Conservation (phyloP, 2,888 invertebrate genomes). For the Hybos culiciformis region DNA sequence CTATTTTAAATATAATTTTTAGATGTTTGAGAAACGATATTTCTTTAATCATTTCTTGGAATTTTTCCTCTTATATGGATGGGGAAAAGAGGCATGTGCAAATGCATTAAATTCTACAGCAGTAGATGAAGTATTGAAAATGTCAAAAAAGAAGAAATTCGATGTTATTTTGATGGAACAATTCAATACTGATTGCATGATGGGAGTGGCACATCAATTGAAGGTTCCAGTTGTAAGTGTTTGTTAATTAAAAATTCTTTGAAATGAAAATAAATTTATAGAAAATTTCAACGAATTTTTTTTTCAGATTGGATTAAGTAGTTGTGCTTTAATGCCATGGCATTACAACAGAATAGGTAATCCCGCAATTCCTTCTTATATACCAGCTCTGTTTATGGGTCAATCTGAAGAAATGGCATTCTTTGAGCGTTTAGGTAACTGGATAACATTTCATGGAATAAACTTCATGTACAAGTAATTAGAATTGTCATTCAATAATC, state of each 20-base stretch:
- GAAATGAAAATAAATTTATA: not conserved
- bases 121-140: conserved; percentile 28
- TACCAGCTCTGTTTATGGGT: conserved; percentile 40
- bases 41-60: conserved; percentile 27
- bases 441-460: conserved; percentile 22
- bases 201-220: conserved; percentile 49
- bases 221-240: conserved; percentile 47
- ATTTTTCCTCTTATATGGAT: conserved; percentile 29
- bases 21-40: conserved; percentile 27
- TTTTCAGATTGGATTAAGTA: conserved; percentile 32
- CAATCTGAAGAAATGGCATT: conserved; percentile 37
- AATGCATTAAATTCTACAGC: conserved; percentile 27
- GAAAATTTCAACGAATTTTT: not conserved
- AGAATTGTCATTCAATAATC: not conserved
- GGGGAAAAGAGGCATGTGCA: conserved; percentile 31
- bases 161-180: conserved; percentile 56
- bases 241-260: conserved; percentile 29
- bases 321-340: conserved; percentile 49
- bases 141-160: conserved; percentile 37
- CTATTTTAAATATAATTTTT: too few relatives aligned
- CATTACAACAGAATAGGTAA: conserved; percentile 42
- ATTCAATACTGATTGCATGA: conserved; percentile 58
- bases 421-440: conserved; percentile 36
- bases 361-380: conserved; percentile 44
- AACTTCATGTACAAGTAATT: conserved; percentile 27